Conservation (phyloP, 2,113 vertebrate genomes). For the Aspiorhynchus laticeps region DNA sequence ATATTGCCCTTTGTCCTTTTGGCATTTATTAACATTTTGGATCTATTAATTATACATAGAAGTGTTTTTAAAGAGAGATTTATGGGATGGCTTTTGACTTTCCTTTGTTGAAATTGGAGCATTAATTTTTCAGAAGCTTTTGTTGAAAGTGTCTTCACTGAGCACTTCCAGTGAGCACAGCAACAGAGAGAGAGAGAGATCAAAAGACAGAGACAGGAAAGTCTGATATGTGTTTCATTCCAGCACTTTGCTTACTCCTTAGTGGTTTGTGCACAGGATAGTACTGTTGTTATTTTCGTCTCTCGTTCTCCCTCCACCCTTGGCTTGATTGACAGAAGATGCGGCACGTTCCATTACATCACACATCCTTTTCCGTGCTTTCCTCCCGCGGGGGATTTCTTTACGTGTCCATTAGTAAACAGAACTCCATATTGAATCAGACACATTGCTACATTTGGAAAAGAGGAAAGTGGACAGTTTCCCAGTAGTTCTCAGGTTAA, state of each 20-base stretch:
- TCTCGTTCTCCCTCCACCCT: conserved; percentile 25
- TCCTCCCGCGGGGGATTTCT: conserved; percentile 53
- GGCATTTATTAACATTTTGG: conserved; percentile 69
- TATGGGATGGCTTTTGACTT: conserved; percentile 60
- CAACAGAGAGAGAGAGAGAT: conserved; percentile 30
- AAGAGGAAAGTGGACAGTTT: conserved; percentile 40
- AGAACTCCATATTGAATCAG: conserved; percentile 38
- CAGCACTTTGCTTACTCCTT: conserved; percentile 50
- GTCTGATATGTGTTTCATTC: conserved; percentile 43
- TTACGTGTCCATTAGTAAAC: conserved; percentile 54
- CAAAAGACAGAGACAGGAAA: conserved; percentile 17
- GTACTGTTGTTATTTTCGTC: conserved; percentile 16
- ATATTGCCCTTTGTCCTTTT: conserved; percentile 45
- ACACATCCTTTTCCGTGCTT: conserved; percentile 57
- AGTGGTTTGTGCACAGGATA: conserved; percentile 30
- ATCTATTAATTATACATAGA: conserved; percentile 71
- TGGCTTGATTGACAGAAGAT: conserved; percentile 47
- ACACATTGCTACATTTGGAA: conserved; percentile 46
- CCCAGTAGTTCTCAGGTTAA: conserved; percentile 38
- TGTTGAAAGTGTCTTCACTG: conserved; percentile 56
- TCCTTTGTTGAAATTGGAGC: conserved; percentile 69
- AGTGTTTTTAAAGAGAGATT: conserved; percentile 57
- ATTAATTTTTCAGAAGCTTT: conserved; percentile 75
- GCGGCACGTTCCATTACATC: conserved; percentile 47
- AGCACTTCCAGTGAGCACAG: conserved; percentile 48